Evolutionary conservation across 2,797 vertebrate species (phyloP).

Genomic region (Chiroxiphia lanceolata): DNA sequence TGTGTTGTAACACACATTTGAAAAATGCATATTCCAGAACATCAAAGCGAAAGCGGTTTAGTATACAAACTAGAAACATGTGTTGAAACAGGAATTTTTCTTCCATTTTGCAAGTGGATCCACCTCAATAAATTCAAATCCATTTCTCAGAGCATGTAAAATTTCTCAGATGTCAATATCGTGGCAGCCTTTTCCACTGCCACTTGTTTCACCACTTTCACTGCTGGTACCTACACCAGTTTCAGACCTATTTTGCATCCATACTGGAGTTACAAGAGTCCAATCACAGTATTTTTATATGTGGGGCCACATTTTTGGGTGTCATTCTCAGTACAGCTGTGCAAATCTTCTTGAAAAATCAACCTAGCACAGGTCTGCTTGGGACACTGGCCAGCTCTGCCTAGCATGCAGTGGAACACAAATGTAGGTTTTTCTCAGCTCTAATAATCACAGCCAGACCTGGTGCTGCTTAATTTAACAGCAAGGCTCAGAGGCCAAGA

Average conservation of each 20-base stretch:
- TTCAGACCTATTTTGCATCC: neutral
- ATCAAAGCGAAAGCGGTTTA: neutral
- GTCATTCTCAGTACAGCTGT: neutral
- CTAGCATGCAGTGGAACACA: constrained; percentile 20
- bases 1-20: neutral
- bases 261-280: neutral
- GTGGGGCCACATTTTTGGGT: neutral
- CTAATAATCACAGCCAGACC: constrained; percentile 48
- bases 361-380: constrained; percentile 2
- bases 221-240: neutral
- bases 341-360: neutral
- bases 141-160: neutral
- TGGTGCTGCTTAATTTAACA: constrained; percentile 55
- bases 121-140: neutral
- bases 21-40: neutral
- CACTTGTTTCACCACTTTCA: neutral
- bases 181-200: neutral
- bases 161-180: neutral
- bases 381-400: neutral
- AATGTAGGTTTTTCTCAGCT: constrained; percentile 40
- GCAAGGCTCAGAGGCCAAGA: constrained; percentile 18
- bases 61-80: neutral
- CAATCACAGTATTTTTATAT: neutral
- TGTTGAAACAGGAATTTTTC: neutral
- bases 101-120: neutral